phyloP scores from a whole-genome alignment of 2,113 vertebrate species.

The Zosterops pallidus region DNA sequence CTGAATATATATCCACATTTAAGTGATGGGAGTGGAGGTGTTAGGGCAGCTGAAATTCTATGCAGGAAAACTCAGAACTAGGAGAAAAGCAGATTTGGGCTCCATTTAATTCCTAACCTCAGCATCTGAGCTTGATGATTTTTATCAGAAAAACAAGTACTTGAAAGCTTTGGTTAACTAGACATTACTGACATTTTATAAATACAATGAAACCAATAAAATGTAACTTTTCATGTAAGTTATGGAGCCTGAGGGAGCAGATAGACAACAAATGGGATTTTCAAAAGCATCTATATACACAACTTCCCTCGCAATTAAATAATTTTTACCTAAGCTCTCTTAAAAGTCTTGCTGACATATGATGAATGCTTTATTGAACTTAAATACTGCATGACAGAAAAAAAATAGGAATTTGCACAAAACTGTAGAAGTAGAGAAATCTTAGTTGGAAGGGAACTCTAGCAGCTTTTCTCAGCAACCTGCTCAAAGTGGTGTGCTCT shows the following conservation, averaged over 20 bases:
- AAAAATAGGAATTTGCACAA: not conserved
- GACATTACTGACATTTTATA: not conserved
- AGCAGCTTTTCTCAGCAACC: not conserved
- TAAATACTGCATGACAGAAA: not conserved
- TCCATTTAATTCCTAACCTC: not conserved
- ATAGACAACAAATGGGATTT: not conserved
- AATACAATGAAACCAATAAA: not conserved
- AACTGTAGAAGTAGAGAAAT: not conserved
- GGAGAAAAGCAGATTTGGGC: not conserved
- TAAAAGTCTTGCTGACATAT: not conserved
- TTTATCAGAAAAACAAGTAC: not conserved
- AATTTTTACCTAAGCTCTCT: not conserved
- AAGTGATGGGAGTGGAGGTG: not conserved
- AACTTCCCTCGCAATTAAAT: not conserved
- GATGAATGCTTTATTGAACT: not conserved
- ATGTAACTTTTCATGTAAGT: not conserved
- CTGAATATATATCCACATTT: slow-evolving; percentile 13
- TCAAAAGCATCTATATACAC: not conserved
- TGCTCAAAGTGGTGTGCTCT: not conserved
- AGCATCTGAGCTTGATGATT: not conserved
- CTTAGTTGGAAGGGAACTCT: not conserved
- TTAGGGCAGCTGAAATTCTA: not conserved
- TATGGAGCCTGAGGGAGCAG: not conserved
- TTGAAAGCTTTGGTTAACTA: not conserved
- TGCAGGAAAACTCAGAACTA: not conserved